Evolutionary conservation across 2,113 vertebrate species (phyloP), one percentile per base, ranked within the genome.

Genomic region (Pandion haliaetus): DNA sequence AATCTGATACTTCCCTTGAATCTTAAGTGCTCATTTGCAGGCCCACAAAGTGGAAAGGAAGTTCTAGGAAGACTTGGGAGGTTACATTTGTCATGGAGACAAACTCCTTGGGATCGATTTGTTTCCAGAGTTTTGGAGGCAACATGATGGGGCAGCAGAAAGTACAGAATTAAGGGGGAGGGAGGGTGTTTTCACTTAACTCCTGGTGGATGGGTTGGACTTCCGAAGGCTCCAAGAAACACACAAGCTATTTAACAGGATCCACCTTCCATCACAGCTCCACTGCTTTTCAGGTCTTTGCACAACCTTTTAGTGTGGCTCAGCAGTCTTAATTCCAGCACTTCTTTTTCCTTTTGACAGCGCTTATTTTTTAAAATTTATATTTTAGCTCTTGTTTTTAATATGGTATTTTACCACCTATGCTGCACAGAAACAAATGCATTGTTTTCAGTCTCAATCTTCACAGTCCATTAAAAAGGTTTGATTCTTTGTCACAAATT

Each of bases 51-150:
- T 77, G 54, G 78, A 91, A 95, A 96, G 95, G 95, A 95, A 92
- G 66, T 84, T 96, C 94, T 82, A 90, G 72, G 78, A 86, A 71
- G 73, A 94, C 95, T 86, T 90, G 25, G 58, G 83, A 81, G 83
- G 84, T 96, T 95, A 83, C 15, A 72, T 88, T 90, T 89, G 63
- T 93, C 78, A 83, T 85, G 79, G 96, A 97, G 82, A 97, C 86
- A 55, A 82, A 86, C 90, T 96, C 70, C 79, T 97, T 45, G 77
- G 87, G 91, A 90, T 90, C 42, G 1, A 45, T 95, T 55, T 84
- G 67, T 93, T 95, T 97, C 78, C 49, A 82, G 55, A 63, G 3
- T 93, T 97, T 74, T 73, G 52, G 58, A 95, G 86, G 44, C 78
- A 88, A 40, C 42, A 38, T 6, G 11, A 58, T 24, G 36, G 34